Base-by-base conservation (phyloP, 2,797 vertebrate species). In the Ctenochaetus hawaiiensis region DNA sequence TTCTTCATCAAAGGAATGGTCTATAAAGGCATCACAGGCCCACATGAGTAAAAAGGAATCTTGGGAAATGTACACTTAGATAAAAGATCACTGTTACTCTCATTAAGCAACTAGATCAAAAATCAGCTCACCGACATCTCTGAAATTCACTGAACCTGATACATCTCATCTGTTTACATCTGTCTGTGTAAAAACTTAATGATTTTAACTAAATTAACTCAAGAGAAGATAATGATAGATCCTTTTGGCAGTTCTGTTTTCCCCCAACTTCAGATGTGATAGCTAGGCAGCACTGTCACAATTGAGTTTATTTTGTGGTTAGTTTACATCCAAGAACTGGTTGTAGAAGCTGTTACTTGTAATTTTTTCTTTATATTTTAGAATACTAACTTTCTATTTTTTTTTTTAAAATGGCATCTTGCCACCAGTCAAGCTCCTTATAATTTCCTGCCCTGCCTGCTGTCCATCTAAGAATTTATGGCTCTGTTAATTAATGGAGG, bases 401-500 rank as follows among this genome's bases (percentile, higher is more conserved):
- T 30, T 30, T 30, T 30, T n/a, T 62, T 43, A 58, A 66, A 37
- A 34, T 6, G 1, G 10, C 23, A 12, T 65, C 39, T 51, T 18
- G 45, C 34, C 16, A 48, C 59, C 13, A 43, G 2, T 59, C 2
- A 4, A 6, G 14, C 20, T 30, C 64, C 22, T 67, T 9, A 34
- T 47, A 41, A 78, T 3, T 4, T 37, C 62, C 22, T 41, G 53
- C 57, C 12, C 41, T 30, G 62, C 59, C 49, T 71, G 48, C 80
- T 49, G 48, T 39, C 5, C 22, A 16, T 66, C 18, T 20, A 2
- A 79, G 22, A 60, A 87, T 85, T 76, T 79, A 81, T 69, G 59
- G 1, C 63, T 72, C 41, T 62, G 34, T 75, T 72, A 80, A 66
- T 83, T 70, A 75, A 78, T 81, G 67, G 62, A 75, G 68, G 70